phyloP scores from a whole-genome alignment of 2,888 invertebrate species.

The Drosophila stalkeri region DNA sequence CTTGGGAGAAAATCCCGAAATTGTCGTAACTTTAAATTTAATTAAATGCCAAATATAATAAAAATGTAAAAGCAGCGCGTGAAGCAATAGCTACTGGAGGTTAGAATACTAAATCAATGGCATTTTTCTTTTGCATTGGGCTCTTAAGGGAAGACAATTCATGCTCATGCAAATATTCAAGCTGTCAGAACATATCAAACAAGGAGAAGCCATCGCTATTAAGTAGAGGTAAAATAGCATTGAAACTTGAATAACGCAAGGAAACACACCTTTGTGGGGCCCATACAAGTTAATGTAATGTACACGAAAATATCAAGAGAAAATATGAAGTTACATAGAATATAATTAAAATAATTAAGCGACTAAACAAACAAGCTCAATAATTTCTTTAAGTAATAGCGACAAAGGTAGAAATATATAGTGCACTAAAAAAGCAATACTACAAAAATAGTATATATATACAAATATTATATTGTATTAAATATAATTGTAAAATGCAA shows the following conservation, averaged over 20 bases:
- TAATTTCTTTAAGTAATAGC: too few species aligned
- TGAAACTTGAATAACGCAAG: too few species aligned
- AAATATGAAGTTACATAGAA: too few species aligned
- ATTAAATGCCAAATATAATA: slow-evolving; percentile 11
- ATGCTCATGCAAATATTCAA: background rate
- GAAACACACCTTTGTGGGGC: background rate
- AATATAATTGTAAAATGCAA: background rate
- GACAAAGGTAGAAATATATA: too few species aligned
- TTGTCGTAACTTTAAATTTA: slow-evolving; percentile 13
- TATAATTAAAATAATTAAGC: background rate
- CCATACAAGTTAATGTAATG: too few species aligned
- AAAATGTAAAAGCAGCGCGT: background rate
- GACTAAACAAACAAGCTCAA: too few species aligned
- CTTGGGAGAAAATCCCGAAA: background rate
- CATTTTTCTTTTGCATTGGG: background rate
- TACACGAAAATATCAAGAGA: too few species aligned
- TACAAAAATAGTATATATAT: too few species aligned
- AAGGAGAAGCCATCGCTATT: background rate
- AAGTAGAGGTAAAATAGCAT: background rate
- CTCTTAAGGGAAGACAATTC: background rate
- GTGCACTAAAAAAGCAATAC: too few species aligned
- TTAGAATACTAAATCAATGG: background rate
- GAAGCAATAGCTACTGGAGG: background rate
- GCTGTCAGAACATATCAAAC: background rate
- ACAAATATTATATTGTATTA: too few species aligned